phyloP scores from a whole-genome alignment of 2,113 vertebrate species.

The Trogon surrucura region DNA sequence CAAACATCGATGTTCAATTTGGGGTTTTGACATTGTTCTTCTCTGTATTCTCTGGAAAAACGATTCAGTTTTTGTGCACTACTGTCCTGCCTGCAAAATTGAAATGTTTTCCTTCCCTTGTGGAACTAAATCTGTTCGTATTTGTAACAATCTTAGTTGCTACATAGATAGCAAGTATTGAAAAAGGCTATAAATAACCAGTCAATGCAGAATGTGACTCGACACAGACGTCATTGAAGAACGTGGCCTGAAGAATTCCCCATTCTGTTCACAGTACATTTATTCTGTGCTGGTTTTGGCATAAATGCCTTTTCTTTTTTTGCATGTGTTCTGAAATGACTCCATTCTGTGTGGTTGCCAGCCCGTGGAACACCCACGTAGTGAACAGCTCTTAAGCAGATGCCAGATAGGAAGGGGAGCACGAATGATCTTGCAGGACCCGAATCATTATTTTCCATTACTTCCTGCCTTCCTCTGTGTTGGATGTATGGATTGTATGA shows the following conservation, averaged over 20 bases:
- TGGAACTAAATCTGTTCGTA: fast-evolving
- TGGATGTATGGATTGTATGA: neutral
- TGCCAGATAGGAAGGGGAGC: neutral
- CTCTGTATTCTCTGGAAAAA: neutral
- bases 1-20: neutral
- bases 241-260: neutral
- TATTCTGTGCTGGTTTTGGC: conserved; percentile 6
- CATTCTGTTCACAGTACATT: neutral
- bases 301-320: neutral
- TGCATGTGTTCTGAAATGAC: neutral
- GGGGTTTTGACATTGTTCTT: neutral
- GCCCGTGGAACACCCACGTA: neutral
- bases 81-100: neutral
- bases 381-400: neutral
- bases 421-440: neutral
- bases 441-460: neutral
- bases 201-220: neutral
- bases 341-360: neutral
- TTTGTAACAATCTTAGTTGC: neutral
- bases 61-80: neutral
- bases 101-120: neutral
- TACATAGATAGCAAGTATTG: neutral
- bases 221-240: neutral
- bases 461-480: neutral
- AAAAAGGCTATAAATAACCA: neutral